Percentiles rank a stretch among this genome's conserved stretches.
These are phyloP conservation scores for Ischnura elegans DNA, from an alignment of 2,888 invertebrate genomes.

Conservation along the genomic window DNA sequence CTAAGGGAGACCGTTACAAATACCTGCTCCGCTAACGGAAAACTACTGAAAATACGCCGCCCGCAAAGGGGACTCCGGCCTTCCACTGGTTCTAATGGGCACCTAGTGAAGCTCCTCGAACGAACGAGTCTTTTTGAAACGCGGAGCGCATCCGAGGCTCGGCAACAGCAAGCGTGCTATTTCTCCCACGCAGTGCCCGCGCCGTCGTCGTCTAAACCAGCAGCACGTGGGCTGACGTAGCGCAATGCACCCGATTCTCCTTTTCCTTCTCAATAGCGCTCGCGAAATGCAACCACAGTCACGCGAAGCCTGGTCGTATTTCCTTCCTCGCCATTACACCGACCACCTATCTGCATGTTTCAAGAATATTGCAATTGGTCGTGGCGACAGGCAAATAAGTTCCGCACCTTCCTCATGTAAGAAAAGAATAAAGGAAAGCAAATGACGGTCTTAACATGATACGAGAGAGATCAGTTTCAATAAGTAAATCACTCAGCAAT, in stretches of 20 bases:
- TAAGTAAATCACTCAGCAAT: too few relatives aligned
- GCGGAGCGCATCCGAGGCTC: background rate
- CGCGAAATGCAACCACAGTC: constrained; percentile 42
- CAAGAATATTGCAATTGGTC: background rate
- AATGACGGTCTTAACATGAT: background rate
- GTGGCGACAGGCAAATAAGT: background rate
- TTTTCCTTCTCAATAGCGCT: constrained; percentile 16
- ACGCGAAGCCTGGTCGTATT: constrained; percentile 25
- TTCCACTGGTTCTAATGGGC: background rate
- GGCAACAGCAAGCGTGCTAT: background rate
- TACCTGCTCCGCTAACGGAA: too few relatives aligned
- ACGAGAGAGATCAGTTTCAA: background rate
- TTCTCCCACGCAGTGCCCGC: background rate
- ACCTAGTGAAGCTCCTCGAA: background rate
- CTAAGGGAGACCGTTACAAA: too few relatives aligned
- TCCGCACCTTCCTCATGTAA: background rate
- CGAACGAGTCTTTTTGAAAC: background rate
- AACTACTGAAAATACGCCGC: too few relatives aligned
- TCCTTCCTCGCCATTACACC: background rate
- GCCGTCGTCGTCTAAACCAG: too few relatives aligned
- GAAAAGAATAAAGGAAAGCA: background rate
- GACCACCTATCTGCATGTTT: background rate
- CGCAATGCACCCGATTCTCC: background rate
- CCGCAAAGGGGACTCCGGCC: too few relatives aligned
- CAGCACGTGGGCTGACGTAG: constrained; percentile 44